Evolutionary conservation across 2,113 vertebrate species (phyloP).

Genomic region (Sander lucioperca): DNA sequence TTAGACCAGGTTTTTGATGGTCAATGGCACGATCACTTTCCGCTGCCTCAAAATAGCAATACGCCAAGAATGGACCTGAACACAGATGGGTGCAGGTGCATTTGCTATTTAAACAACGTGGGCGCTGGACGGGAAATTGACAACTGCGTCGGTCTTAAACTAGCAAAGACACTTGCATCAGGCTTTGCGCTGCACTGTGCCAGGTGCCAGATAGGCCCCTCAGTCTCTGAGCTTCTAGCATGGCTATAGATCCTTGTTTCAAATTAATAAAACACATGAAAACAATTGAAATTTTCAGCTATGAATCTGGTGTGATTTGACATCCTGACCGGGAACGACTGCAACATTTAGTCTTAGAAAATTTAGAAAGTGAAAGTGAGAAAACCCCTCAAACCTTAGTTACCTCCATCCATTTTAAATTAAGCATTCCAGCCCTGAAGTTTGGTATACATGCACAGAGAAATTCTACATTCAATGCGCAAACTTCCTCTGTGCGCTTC

Average conservation of each 20-base stretch:
- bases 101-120: too few species aligned
- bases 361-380: not conserved
- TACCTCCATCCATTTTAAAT: not conserved
- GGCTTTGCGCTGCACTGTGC: too few species aligned
- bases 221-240: not conserved
- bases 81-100: too few species aligned
- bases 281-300: not conserved
- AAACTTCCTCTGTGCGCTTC: slow-evolving; percentile 6
- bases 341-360: not conserved
- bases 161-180: too few species aligned
- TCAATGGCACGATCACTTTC: too few species aligned
- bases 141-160: too few species aligned
- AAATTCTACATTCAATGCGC: not conserved
- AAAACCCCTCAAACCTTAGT: not conserved
- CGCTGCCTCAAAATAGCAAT: too few species aligned
- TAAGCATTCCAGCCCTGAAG: not conserved
- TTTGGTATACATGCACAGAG: not conserved
- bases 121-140: too few species aligned
- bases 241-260: not conserved
- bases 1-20: too few species aligned
- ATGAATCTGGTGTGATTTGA: not conserved
- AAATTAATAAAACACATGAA: not conserved
- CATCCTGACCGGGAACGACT: not conserved
- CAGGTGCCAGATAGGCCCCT: too few species aligned
- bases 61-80: too few species aligned